phyloP scores from a whole-genome alignment of 2,888 invertebrate genomes.

The Lepas anatifera region DNA sequence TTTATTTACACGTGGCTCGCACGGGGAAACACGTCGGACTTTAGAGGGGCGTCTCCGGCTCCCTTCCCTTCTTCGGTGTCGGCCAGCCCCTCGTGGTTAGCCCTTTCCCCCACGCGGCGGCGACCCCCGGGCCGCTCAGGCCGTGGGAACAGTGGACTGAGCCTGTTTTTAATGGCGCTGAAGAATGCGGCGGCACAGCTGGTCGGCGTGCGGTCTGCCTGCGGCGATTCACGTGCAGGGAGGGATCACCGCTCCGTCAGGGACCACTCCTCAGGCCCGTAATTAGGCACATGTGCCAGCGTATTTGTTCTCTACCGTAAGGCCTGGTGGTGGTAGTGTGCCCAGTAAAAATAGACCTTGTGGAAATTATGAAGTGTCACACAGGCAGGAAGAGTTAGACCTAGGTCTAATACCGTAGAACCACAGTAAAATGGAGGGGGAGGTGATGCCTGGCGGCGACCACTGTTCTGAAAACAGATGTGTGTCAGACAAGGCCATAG shows the following conservation, averaged over 20 bases:
- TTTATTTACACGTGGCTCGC: conserved; percentile 2
- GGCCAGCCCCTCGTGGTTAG: no score
- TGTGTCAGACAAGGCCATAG: not conserved
- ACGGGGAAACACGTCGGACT: no score
- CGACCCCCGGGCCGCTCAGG: not conserved
- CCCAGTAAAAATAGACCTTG: not conserved
- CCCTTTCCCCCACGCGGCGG: no score
- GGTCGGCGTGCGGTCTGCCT: not conserved
- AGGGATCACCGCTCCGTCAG: not conserved
- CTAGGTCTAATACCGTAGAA: not conserved
- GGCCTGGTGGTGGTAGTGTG: not conserved
- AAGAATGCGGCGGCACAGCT: not conserved
- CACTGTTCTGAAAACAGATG: not conserved
- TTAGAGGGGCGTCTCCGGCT: no score
- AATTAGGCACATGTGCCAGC: conserved; percentile 5
- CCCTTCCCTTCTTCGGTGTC: no score
- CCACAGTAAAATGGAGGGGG: not conserved
- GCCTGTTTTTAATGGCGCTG: not conserved
- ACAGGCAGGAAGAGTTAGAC: not conserved
- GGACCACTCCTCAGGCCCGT: not conserved
- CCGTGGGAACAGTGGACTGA: not conserved
- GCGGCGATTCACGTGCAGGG: conserved; percentile 1
- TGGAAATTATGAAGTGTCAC: not conserved
- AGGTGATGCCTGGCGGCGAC: not conserved
- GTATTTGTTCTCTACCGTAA: conserved; percentile 2